These are phyloP conservation scores for Sibirionetta formosa DNA, from an alignment of 2,797 vertebrate genomes.

Conservation along the genomic window DNA sequence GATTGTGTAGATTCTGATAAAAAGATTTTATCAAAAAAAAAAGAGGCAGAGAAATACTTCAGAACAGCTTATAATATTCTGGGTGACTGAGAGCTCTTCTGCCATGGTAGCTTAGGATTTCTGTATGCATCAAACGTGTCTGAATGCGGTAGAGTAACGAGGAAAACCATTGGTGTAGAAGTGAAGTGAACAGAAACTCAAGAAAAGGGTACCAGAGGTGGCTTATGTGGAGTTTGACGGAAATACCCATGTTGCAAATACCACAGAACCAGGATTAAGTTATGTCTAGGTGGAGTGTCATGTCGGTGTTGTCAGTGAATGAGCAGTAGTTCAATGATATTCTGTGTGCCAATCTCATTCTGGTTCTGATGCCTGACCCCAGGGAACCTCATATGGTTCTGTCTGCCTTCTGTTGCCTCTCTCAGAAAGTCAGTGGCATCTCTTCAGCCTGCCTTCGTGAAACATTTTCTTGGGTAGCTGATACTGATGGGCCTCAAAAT, in stretches of 20 bases:
- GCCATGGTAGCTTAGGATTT: neutral
- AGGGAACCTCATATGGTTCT: neutral
- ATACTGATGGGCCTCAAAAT: neutral
- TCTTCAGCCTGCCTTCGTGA: neutral
- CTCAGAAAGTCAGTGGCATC: neutral
- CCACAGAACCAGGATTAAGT: neutral
- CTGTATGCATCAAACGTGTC: neutral
- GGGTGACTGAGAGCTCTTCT: neutral
- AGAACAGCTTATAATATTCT: neutral
- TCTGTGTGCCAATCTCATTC: neutral
- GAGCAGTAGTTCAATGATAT: neutral
- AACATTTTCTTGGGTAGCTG: neutral
- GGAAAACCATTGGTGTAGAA: neutral
- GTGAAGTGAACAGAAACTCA: neutral
- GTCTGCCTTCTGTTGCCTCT: neutral
- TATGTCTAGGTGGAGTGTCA: neutral
- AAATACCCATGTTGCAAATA: neutral
- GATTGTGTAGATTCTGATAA: neutral
- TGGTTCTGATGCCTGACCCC: neutral
- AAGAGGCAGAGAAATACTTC: neutral
- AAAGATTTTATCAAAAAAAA: neutral
- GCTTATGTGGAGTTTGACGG: accelerated
- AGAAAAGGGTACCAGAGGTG: neutral
- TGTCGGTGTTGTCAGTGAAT: neutral
- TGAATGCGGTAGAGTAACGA: neutral